These are phyloP conservation scores for Callopanchax toddi DNA, from an alignment of 2,113 vertebrate genomes.

Conservation along the genomic window DNA sequence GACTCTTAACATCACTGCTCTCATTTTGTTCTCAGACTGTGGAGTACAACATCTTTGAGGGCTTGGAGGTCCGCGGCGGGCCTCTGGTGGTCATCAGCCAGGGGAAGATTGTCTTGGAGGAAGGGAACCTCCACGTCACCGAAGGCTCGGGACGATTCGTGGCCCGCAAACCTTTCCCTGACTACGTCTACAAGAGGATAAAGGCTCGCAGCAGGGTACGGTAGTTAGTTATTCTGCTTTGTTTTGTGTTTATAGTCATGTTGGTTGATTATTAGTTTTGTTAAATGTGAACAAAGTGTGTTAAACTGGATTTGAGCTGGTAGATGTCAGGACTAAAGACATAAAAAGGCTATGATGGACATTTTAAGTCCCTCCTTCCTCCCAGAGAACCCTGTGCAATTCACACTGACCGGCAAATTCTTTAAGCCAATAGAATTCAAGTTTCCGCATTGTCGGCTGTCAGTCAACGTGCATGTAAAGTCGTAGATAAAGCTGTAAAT, in stretches of 20 bases:
- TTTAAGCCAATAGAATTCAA: too few relatives aligned
- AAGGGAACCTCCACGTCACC: constrained; percentile 88
- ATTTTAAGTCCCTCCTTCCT: too few relatives aligned
- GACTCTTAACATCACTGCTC: neutral
- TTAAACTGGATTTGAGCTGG: neutral
- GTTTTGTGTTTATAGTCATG: too few relatives aligned
- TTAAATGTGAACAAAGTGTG: neutral
- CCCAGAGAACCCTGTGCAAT: too few relatives aligned
- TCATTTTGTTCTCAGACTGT: constrained; percentile 78
- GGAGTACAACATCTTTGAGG: constrained; percentile 99
- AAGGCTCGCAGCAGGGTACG: constrained; percentile 96
- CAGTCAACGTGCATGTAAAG: too few relatives aligned
- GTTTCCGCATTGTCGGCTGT: too few relatives aligned
- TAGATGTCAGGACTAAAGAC: neutral
- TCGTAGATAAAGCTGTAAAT: too few relatives aligned
- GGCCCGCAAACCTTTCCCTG: constrained; percentile 93
- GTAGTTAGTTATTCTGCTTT: neutral
- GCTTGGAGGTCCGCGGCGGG: constrained; percentile 92
- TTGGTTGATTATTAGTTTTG: neutral
- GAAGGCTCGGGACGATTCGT: constrained; percentile 93
- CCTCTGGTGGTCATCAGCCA: constrained; percentile 98
- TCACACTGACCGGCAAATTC: too few relatives aligned
- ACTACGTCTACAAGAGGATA: constrained; percentile 98
- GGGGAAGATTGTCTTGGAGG: constrained; percentile 97
- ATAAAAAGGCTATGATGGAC: too few relatives aligned